phyloP scores from a whole-genome alignment of 1,140 invertebrate species.

The Procambarus clarkii region DNA sequence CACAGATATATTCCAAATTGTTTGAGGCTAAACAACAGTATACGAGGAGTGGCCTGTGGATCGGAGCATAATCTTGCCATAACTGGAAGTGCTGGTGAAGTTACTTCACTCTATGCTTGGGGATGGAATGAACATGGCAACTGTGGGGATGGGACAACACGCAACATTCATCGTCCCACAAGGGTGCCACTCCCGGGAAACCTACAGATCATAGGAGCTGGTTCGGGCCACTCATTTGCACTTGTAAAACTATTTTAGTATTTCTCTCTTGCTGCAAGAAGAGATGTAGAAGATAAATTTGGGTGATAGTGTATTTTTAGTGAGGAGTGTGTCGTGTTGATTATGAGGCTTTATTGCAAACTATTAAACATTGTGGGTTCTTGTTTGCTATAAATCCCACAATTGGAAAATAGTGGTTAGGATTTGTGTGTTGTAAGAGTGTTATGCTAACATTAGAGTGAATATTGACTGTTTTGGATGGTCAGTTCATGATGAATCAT shows the following conservation, averaged over 20 bases:
- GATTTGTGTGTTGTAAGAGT: neutral
- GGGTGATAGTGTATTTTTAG: neutral
- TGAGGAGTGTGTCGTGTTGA: neutral
- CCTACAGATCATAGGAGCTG: conserved; percentile 60
- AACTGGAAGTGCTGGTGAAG: conserved; percentile 77
- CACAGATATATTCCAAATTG: conserved; percentile 67
- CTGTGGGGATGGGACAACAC: conserved; percentile 84
- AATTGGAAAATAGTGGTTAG: neutral
- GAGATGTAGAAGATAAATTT: neutral
- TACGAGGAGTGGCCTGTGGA: conserved; percentile 80
- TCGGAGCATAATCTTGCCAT: conserved; percentile 86
- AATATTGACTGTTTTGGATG: neutral
- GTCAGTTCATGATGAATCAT: neutral
- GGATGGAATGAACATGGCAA: conserved; percentile 95
- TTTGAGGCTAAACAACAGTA: conserved; percentile 52
- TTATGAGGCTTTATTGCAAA: neutral
- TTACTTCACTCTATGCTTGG: conserved; percentile 84
- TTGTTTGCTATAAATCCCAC: neutral
- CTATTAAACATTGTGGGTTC: neutral
- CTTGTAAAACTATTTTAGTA: conserved; percentile 61
- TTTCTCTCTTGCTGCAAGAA: conserved; percentile 1
- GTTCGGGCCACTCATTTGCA: conserved; percentile 72
- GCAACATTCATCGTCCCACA: conserved; percentile 79
- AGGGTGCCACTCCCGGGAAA: conserved; percentile 74
- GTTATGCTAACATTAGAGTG: neutral